phyloP scores from a whole-genome alignment of 2,797 vertebrate genomes.

The Etheostoma perlongum region DNA sequence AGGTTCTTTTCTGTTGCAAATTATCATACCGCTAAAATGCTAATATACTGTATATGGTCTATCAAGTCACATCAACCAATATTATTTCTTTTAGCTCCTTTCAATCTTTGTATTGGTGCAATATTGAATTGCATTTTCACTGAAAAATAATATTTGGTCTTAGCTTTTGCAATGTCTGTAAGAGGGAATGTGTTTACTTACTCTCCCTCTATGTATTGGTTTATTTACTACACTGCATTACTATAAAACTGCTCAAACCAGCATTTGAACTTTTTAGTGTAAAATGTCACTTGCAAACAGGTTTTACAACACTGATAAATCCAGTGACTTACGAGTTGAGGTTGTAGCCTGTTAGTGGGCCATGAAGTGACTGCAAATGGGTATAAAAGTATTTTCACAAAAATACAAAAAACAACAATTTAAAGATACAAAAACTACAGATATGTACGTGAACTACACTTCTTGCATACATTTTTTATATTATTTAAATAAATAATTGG shows the following conservation, averaged over 20 bases:
- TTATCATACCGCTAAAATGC: constrained; percentile 15
- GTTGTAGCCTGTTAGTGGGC: background rate
- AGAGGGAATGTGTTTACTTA: background rate
- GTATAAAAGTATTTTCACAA: background rate
- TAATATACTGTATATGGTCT: constrained; percentile 4
- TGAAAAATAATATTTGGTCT: constrained; percentile 2
- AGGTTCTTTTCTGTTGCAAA: constrained; percentile 6
- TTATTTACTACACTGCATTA: background rate
- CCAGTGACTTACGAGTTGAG: too few species aligned
- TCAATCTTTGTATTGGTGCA: constrained; percentile 8
- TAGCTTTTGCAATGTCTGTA: background rate
- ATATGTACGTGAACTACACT: background rate
- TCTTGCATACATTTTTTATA: background rate
- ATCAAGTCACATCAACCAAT: constrained; percentile 22
- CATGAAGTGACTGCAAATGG: background rate
- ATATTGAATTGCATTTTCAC: constrained; percentile 4
- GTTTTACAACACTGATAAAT: background rate
- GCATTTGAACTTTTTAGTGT: background rate
- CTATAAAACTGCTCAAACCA: background rate
- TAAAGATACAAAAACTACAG: background rate
- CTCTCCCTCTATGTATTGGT: background rate
- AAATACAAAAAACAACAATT: background rate
- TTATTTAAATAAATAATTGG: background rate
- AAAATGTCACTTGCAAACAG: background rate
- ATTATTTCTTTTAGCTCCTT: background rate